Evolutionary conservation across 2,888 invertebrate species (phyloP), one percentile per base, ranked within the genome.

Genomic region (Lasioglossum pauxillum): DNA sequence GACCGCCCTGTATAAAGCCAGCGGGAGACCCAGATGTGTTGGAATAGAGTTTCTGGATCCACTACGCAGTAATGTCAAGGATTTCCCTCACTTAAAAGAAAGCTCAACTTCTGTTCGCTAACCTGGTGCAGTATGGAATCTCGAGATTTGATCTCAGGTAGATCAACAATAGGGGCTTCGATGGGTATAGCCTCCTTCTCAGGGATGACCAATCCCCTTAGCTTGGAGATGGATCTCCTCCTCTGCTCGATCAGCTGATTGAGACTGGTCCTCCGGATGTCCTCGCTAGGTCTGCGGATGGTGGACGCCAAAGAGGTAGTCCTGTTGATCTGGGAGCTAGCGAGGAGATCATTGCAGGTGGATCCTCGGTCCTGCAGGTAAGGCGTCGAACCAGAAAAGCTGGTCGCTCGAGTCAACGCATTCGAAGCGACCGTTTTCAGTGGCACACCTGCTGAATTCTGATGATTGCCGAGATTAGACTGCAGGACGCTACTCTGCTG

Each of bases 181-280:
- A 95, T 87, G 5, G 95, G 94, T 89, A 96, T 96, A 41, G 96
- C 95, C 23, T 96, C 96, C 85, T 96, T 96, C 92, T 98, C 98
- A 7, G 98, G 98, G 93, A 98, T 98, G 53, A 98, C 98, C 91
- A 98, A 95, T n/a, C 98, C 98, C 93, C 98, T 96, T 84, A 98
- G 95, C 95, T 98, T 98, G 4, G 98, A 98, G 95, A 98, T 97
- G 35, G 97, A 97, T 93, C 97, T 97, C 89, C 97, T 97, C 81
- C 98, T 96, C 94, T 98, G 98, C 95, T 98, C 98, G 91, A 98
- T 96, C 90, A 98, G 95, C 90, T 97, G 97, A 92, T 97, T 97
- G 92, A 98, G 96, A 86, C 97, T 97, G 1, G 96, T 96, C 93
- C 96, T 96, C 88, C 97, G 96, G 90, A 95, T 95, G 60, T 91